Evolutionary conservation across 2,888 invertebrate species (phyloP).

Genomic region (Nemotelus pantherinus): DNA sequence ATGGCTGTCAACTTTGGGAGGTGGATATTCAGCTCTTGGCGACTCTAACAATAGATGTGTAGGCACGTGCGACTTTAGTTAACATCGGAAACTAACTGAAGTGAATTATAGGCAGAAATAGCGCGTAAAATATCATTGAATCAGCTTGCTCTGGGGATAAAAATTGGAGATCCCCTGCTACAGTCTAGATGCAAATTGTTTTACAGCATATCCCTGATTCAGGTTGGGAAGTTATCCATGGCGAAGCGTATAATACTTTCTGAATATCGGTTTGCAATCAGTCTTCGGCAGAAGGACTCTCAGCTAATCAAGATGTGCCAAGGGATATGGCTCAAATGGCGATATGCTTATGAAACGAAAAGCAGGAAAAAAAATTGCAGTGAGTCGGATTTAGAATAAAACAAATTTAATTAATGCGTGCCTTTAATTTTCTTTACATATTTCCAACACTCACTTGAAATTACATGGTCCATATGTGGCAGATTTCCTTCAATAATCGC

Average conservation of each 20-base stretch:
- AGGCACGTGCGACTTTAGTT: slow-evolving; percentile 58
- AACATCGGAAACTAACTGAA: background rate
- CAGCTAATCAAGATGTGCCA: slow-evolving; percentile 82
- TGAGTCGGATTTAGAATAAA: no score
- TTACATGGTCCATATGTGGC: no score
- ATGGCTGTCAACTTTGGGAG: slow-evolving; percentile 95
- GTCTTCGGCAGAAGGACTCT: slow-evolving; percentile 66
- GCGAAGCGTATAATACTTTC: slow-evolving; percentile 72
- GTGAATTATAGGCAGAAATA: slow-evolving; percentile 75
- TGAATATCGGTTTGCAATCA: slow-evolving; percentile 67
- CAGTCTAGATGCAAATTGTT: slow-evolving; percentile 87
- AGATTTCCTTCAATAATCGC: no score
- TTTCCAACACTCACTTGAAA: no score
- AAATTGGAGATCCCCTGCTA: slow-evolving; percentile 83
- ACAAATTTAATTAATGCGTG: no score
- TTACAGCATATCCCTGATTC: slow-evolving; percentile 87
- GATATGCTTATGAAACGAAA: slow-evolving; percentile 57
- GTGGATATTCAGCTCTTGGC: slow-evolving; percentile 94
- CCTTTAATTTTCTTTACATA: no score
- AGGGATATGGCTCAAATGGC: slow-evolving; percentile 86
- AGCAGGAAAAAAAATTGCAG: no score
- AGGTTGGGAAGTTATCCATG: slow-evolving; percentile 74
- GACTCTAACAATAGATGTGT: slow-evolving; percentile 84
- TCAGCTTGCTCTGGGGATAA: slow-evolving; percentile 83
- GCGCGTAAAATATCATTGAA: slow-evolving; percentile 88